These are phyloP conservation scores for Apotomis turbidana DNA, from an alignment of 2,888 invertebrate genomes.

Conservation along the genomic window DNA sequence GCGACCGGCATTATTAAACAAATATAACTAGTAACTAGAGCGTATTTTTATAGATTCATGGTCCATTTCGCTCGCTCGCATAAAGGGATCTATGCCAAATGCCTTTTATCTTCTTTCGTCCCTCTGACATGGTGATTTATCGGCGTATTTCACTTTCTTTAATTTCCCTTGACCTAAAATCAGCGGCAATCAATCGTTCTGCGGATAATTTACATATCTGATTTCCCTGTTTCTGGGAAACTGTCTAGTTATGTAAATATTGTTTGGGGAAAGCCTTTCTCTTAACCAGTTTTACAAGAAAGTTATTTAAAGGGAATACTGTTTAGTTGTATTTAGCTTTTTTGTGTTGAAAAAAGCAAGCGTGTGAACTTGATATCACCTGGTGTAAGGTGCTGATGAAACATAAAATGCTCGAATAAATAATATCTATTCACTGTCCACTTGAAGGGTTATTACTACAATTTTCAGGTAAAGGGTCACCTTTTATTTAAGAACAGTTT, in stretches of 20 bases:
- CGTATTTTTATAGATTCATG: conserved; percentile 71
- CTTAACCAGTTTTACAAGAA: background rate
- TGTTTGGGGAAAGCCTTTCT: conserved; percentile 22
- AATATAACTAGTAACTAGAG: conserved; percentile 63
- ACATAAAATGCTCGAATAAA: no score
- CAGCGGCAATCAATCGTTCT: conserved; percentile 39
- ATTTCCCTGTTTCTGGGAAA: conserved; percentile 26
- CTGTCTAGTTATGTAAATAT: conserved; percentile 34
- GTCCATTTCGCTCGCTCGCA: conserved; percentile 58
- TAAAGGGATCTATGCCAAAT: conserved; percentile 64
- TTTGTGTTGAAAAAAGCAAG: no score
- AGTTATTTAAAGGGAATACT: background rate
- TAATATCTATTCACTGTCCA: no score
- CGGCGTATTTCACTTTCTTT: conserved; percentile 43
- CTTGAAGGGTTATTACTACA: no score
- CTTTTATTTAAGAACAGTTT: no score
- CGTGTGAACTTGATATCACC: no score
- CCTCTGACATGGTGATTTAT: conserved; percentile 52
- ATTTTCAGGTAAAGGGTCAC: no score
- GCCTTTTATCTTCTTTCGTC: conserved; percentile 57
- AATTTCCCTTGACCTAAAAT: conserved; percentile 40
- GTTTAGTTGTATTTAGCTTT: no score
- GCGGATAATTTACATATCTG: conserved; percentile 38
- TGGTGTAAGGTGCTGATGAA: no score
- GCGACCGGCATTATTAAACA: conserved; percentile 46